A percentile compares a stretch with the other conserved stretches of the same genome.
Conservation (phyloP, 2,113 vertebrate species). For the Cottus gobio region DNA sequence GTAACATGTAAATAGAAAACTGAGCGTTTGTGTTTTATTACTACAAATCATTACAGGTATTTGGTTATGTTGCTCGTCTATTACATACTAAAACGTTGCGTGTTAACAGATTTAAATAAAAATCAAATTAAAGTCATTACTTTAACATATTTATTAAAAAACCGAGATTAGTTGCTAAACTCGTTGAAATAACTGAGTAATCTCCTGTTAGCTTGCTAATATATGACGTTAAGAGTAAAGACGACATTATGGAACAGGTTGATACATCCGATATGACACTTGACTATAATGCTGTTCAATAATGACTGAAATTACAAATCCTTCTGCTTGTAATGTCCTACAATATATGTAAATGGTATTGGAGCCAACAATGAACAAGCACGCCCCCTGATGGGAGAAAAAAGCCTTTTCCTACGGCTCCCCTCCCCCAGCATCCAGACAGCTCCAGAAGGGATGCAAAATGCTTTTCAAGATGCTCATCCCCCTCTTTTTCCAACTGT, state of each 20-base stretch:
- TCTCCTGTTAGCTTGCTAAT: neutral
- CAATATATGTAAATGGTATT: neutral
- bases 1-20: neutral
- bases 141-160: neutral
- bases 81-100: neutral
- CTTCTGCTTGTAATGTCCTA: neutral
- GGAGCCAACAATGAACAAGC: neutral
- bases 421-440: constrained; percentile 43
- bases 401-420: neutral
- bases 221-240: neutral
- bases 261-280: neutral
- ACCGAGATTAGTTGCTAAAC: neutral
- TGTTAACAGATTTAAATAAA: neutral
- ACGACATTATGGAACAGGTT: neutral
- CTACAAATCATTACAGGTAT: neutral
- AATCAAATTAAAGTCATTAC: neutral
- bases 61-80: neutral
- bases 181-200: neutral
- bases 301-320: neutral
- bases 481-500: constrained; percentile 46
- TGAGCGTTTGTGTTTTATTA: neutral
- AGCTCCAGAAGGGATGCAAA: constrained; percentile 49
- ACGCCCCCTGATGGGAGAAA: neutral
- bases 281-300: neutral
- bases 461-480: constrained; percentile 50